Percentiles rank a stretch among this genome's conserved stretches.
These are phyloP conservation scores for Trinorchestia longiramus DNA, from an alignment of 1,140 invertebrate genomes.

Conservation along the genomic window DNA sequence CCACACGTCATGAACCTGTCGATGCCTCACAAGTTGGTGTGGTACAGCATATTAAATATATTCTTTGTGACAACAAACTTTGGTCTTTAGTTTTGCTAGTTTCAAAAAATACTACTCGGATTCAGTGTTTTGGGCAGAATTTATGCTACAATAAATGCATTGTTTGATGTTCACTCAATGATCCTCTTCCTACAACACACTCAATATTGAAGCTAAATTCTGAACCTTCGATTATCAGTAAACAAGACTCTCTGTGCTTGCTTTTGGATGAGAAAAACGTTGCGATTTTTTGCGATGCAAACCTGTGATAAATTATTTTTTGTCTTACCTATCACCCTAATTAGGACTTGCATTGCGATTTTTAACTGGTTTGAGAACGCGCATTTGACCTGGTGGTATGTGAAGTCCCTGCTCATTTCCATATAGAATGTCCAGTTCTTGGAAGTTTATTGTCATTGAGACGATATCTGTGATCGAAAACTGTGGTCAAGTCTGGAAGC, in stretches of 20 bases:
- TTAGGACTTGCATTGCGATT: neutral
- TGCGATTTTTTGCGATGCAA: neutral
- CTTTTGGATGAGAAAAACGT: neutral
- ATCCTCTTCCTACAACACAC: neutral
- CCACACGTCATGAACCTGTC: neutral
- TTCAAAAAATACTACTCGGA: neutral
- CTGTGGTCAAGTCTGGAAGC: neutral
- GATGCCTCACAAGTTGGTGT: neutral
- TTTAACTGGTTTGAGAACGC: neutral
- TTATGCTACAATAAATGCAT: neutral
- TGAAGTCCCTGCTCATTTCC: conserved; percentile 28
- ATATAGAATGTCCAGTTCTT: conserved; percentile 13
- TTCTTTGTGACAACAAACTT: neutral
- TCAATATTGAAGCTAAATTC: neutral
- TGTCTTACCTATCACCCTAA: neutral
- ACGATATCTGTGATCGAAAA: conserved; percentile 43
- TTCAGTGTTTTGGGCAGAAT: neutral
- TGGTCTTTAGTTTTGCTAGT: neutral
- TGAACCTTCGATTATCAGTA: neutral
- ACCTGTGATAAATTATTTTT: neutral
- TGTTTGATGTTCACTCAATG: neutral
- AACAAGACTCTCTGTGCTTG: neutral
- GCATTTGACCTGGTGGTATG: neutral
- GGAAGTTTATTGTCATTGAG: conserved; percentile 42
- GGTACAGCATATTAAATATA: neutral